These are phyloP conservation scores for Lophius americanus DNA, from an alignment of 2,797 vertebrate genomes.

Conservation along the genomic window DNA sequence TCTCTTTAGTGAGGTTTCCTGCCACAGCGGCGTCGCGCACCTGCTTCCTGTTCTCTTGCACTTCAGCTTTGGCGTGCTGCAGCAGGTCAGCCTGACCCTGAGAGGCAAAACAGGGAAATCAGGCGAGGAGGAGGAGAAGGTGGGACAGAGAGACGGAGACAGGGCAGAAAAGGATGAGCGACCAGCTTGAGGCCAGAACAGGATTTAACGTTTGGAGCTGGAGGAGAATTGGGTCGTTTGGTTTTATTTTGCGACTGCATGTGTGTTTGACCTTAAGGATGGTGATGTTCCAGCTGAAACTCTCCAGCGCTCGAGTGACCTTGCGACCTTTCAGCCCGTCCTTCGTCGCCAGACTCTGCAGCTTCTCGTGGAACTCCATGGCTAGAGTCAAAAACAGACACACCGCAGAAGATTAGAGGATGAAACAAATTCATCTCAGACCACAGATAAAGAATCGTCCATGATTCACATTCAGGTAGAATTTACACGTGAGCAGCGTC, in stretches of 20 bases:
- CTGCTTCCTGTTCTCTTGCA: constrained; percentile 93
- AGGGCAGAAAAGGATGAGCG: constrained; percentile 32
- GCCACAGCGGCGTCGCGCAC: constrained; percentile 90
- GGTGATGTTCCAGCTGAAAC: constrained; percentile 97
- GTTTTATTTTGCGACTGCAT: background rate
- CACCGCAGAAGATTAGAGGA: constrained; percentile 11
- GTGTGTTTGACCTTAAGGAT: constrained; percentile 90
- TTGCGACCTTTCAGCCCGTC: constrained; percentile 94
- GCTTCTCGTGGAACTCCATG: constrained; percentile 94
- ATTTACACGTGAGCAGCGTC: too few relatives aligned
- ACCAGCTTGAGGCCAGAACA: constrained; percentile 25
- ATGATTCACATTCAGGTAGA: too few relatives aligned
- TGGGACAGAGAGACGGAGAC: constrained; percentile 3
- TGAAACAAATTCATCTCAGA: too few relatives aligned
- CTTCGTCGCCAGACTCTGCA: constrained; percentile 87
- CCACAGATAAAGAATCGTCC: background rate
- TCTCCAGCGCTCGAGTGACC: constrained; percentile 90
- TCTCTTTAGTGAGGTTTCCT: constrained; percentile 87
- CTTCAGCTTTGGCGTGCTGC: constrained; percentile 91
- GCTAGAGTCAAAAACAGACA: constrained; percentile 71
- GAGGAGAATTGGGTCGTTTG: too few relatives aligned
- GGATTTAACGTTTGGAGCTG: background rate
- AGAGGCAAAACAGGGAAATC: constrained; percentile 3
- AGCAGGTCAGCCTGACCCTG: constrained; percentile 95
- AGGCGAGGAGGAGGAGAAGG: background rate